Conservation (phyloP, 2,113 vertebrate species). For the Pseudopodoces humilis region DNA sequence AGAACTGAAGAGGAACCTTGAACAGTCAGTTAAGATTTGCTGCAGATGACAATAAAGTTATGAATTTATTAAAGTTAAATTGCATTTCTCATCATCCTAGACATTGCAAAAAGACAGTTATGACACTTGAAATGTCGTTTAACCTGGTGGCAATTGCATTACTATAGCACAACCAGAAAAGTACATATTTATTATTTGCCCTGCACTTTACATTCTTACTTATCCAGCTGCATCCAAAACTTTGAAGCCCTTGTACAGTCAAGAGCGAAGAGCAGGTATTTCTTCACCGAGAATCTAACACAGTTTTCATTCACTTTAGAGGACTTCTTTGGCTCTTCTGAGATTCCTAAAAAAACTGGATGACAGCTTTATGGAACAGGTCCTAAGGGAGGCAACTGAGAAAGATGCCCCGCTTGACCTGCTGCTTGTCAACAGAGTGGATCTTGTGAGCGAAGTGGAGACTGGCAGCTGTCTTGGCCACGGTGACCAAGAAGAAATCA, state of each 20-base stretch:
- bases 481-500: background rate
- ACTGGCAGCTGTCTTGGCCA: background rate
- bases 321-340: background rate
- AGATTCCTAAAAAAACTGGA: background rate
- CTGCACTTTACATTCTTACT: background rate
- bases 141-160: background rate
- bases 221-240: background rate
- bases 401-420: background rate
- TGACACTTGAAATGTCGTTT: background rate
- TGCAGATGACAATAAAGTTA: background rate
- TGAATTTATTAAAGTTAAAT: background rate
- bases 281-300: background rate
- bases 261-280: background rate
- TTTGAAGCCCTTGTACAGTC: background rate
- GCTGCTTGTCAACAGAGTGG: background rate
- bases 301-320: background rate
- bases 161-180: background rate
- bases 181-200: background rate
- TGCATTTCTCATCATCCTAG: background rate
- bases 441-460: background rate
- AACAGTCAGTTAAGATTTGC: background rate
- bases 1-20: background rate
- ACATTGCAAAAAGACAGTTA: background rate
- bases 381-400: background rate
- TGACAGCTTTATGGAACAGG: background rate